Evolutionary conservation across 2,888 invertebrate genomes (phyloP).

Genomic region (Gastracanthus pulcherrimus): DNA sequence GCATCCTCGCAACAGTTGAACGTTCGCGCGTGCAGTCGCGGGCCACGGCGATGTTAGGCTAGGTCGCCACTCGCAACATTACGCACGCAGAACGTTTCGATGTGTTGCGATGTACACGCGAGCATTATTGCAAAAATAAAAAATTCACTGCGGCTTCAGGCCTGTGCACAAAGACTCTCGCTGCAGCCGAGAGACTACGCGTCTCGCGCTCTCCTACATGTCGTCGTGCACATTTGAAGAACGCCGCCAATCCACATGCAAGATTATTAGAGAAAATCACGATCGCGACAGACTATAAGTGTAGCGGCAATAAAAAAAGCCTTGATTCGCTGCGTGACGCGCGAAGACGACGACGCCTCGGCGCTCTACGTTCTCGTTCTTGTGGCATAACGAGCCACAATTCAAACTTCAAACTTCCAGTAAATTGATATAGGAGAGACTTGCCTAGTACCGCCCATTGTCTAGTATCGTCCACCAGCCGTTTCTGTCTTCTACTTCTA

Average conservation of each 20-base stretch:
- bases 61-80: too few species aligned
- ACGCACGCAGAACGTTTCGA: background rate
- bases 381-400: too few species aligned
- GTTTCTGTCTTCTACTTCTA: too few species aligned
- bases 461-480: too few species aligned
- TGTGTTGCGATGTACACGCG: background rate
- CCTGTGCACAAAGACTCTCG: background rate
- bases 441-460: too few species aligned
- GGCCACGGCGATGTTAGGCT: too few species aligned
- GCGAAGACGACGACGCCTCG: too few species aligned
- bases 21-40: too few species aligned
- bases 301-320: background rate
- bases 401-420: too few species aligned
- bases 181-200: background rate
- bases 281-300: background rate
- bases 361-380: too few species aligned
- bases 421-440: too few species aligned
- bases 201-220: background rate
- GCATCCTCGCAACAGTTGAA: too few species aligned
- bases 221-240: background rate
- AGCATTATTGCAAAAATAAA: background rate
- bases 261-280: conserved; percentile 39
- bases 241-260: background rate
- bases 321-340: background rate
- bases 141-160: background rate